Evolutionary conservation across 1,140 invertebrate genomes (phyloP), one percentile per base, ranked within the genome.

Genomic region (Drosophila lowei): DNA sequence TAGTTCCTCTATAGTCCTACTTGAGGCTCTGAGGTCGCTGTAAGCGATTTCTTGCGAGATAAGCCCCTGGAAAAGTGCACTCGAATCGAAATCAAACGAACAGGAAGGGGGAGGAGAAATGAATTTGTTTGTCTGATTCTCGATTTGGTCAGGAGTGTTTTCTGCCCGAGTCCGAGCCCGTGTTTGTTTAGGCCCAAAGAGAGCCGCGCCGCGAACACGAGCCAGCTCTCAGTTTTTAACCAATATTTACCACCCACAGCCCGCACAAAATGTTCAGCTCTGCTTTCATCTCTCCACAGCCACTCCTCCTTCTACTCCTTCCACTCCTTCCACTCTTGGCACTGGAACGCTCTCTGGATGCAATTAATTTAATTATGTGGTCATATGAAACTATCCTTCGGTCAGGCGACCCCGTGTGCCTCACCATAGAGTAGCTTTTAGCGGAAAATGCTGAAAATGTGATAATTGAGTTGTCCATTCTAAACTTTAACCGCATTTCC

Each of bases 301-400:
- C 34, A 13, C 11, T 38, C 13, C 38, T 23, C 23, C 23, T 15
- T 3, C 2, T 16, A 16, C 2, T 8, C 13, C 3, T 25, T 23
- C 23, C 6, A 6, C 28, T n/a, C 16, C 9, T 42, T 28, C 23
- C 25, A n/a, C 23, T 6, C 25, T 16, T 25, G 16, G 25, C 30
- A 18, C 58, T 74, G 74, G 34, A 57, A 52, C 50, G 50, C 57
- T 66, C 62, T 77, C 44, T 44, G 48, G 59, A 65, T 79, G 81
- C 83, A 88, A 88, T 83, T 88, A 88, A 88, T 88, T 88, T 88
- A 88, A 88, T 88, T 88, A 88, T 88, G 83, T 79, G 83, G 78
- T 77, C 80, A 72, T 41, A 65, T 79, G 76, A 72, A 78, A 78
- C 72, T 73, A 68, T 62, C 47, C 48, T 55, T 56, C 65, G 70